These are phyloP conservation scores for Perdita meconis DNA, from an alignment of 2,888 invertebrate genomes.

Conservation along the genomic window DNA sequence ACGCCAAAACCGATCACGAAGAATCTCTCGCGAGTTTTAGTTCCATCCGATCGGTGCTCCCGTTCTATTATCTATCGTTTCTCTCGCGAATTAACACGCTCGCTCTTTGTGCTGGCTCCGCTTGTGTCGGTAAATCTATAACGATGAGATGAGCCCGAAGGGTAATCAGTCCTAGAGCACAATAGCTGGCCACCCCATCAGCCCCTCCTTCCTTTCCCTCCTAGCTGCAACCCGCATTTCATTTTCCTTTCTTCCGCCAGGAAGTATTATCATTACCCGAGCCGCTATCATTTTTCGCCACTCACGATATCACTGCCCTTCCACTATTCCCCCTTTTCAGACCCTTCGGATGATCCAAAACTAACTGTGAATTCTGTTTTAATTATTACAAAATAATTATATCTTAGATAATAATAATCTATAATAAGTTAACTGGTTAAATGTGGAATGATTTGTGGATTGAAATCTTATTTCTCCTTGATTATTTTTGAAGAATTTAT, in stretches of 20 bases:
- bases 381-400: too few relatives aligned
- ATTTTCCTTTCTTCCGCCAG: slow-evolving; percentile 67
- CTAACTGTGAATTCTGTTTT: not conserved
- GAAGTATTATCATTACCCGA: slow-evolving; percentile 62
- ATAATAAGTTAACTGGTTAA: slow-evolving; percentile 38
- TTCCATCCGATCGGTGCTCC: slow-evolving; percentile 42
- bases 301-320: slow-evolving; percentile 57
- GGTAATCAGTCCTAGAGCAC: slow-evolving; percentile 65
- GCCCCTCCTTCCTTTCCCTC: not conserved
- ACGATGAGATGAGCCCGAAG: slow-evolving; percentile 46
- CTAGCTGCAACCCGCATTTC: slow-evolving; percentile 55
- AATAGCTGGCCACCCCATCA: slow-evolving; percentile 52
- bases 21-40: slow-evolving; percentile 25
- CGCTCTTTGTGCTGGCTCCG: slow-evolving; percentile 33
- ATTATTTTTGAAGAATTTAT: too few relatives aligned
- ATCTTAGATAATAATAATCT: slow-evolving; percentile 53
- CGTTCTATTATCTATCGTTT: slow-evolving; percentile 52
- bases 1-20: slow-evolving; percentile 11
- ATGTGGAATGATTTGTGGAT: slow-evolving; percentile 53
- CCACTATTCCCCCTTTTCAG: slow-evolving; percentile 3
- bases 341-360: slow-evolving; percentile 17
- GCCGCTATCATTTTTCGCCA: slow-evolving; percentile 67
- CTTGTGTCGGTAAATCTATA: slow-evolving; percentile 61
- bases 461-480: too few relatives aligned
- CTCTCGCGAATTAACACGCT: slow-evolving; percentile 59